phyloP scores from a whole-genome alignment of 2,797 vertebrate species.

The Myiotriccus ornatus region DNA sequence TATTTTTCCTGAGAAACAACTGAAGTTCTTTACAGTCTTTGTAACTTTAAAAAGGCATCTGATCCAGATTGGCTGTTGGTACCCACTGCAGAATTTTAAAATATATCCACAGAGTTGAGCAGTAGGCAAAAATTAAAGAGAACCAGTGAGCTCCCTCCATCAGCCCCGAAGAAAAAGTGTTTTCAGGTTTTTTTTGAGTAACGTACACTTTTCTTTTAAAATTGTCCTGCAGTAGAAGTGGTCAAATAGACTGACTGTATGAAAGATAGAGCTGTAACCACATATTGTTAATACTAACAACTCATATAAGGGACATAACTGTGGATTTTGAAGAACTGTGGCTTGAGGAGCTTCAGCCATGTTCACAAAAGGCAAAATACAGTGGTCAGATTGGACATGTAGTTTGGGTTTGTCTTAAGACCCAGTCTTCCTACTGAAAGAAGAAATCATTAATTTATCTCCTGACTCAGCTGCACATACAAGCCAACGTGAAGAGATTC shows the following conservation, averaged over 20 bases:
- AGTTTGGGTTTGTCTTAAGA: background rate
- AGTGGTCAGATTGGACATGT: background rate
- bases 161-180: background rate
- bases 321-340: background rate
- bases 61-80: background rate
- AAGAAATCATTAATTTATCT: background rate
- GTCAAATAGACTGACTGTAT: background rate
- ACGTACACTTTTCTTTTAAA: background rate
- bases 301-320: background rate
- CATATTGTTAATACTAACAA: accelerated
- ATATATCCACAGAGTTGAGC: background rate
- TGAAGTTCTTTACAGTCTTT: background rate
- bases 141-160: background rate
- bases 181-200: background rate
- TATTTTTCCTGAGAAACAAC: background rate
- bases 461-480: background rate
- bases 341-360: background rate
- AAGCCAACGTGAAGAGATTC: background rate
- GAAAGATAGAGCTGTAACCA: background rate
- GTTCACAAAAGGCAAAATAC: background rate
- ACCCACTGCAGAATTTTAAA: background rate
- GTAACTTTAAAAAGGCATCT: background rate
- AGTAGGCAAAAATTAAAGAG: background rate
- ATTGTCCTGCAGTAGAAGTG: background rate
- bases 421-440: background rate